These are phyloP conservation scores for Chrysomallon squamiferum DNA, from an alignment of 1,140 invertebrate species.

Conservation along the genomic window DNA sequence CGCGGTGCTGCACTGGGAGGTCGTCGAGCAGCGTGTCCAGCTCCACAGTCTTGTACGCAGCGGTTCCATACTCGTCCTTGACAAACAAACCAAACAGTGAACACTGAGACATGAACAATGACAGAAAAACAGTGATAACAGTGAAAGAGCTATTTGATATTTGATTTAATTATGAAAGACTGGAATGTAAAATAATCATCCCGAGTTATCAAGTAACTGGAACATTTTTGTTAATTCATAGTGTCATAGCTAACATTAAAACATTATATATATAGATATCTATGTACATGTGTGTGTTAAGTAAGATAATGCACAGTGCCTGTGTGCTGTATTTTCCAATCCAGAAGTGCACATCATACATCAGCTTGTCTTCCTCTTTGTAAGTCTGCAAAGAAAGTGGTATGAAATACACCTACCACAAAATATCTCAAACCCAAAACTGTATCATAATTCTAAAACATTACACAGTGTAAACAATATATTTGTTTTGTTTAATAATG, in stretches of 20 bases:
- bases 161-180: not conserved
- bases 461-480: not conserved
- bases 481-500: not conserved
- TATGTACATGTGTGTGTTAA: not conserved
- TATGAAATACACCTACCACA: no score
- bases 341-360: conserved; percentile 63
- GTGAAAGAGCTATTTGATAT: not conserved
- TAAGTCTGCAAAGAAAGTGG: conserved; percentile 32
- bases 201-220: no score
- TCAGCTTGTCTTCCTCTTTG: conserved; percentile 40
- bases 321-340: conserved; percentile 62
- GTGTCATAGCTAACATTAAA: no score
- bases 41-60: conserved; percentile 83
- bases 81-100: no score
- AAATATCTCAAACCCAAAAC: not conserved
- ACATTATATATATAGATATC: not conserved
- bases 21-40: conserved; percentile 81
- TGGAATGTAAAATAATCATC: not conserved
- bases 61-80: conserved; percentile 80
- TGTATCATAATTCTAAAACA: not conserved
- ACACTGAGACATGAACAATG: no score
- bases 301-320: conserved; percentile 11
- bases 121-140: no score
- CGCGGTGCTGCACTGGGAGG: conserved; percentile 78
- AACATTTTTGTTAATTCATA: no score